Base-by-base conservation (phyloP, 2,888 invertebrate genomes). In the Halictus ligatus region DNA sequence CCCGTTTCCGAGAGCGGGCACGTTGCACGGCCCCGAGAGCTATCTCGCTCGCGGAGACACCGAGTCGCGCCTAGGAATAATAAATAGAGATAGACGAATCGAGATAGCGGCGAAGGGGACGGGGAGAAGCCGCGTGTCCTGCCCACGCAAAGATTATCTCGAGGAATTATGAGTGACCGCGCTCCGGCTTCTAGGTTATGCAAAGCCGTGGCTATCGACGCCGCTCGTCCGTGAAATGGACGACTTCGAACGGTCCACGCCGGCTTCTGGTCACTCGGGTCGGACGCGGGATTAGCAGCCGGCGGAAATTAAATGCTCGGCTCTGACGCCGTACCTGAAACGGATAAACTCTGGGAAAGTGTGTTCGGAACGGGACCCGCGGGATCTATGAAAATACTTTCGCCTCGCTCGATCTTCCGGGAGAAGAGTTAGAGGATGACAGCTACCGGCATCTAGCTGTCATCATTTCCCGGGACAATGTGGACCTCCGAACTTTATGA, bases 81-180 rank as follows among this genome's bases (percentile, higher is more conserved):
- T 94, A 94, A 94, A 94, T 94, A 92, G 92, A 92, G 93, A 93
- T 94, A 92, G 93, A 93, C 92, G 89, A 89, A 90, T 81, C 82
- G 83, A 91, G 93, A 93, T 92, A 92, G 80, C 58, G 43, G 29
- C n/a, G 50, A 29, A 85, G 88, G 80, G 79, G 88, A 88, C 83
- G 88, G 86, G 89, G 89, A 83, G 84, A 80, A 58, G n/a, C 90
- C 88, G 87, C 88, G 91, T 91, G 91, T 92, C 88, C 92, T 92
- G 92, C 92, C 93, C 93, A 92, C 93, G 92, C 92, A 82, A 84
- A 93, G 94, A 94, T 95, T 94, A 94, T 95, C 94, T 93, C 89
- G 91, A 92, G 92, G 90, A 94, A 93, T 94, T 94, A 93, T 93
- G 93, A 92, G 90, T 91, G 91, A 93, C 92, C 91, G 90, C 90